phyloP scores from a whole-genome alignment of 2,888 invertebrate genomes.

The Ennomos quercinarius region DNA sequence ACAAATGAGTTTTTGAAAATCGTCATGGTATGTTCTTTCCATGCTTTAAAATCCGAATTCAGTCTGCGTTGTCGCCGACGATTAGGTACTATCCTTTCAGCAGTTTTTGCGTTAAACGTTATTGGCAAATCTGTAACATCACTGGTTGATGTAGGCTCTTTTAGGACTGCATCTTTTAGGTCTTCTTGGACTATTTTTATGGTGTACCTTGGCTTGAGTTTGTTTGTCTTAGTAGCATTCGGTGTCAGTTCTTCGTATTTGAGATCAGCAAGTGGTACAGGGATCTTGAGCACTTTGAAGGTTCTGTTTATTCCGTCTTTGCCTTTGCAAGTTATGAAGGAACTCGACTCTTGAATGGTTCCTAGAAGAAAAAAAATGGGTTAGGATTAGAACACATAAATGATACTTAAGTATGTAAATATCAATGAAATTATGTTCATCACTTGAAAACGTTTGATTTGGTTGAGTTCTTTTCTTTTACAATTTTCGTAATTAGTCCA shows the following conservation, averaged over 20 bases:
- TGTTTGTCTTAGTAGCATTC: slow-evolving; percentile 13
- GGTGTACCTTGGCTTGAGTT: slow-evolving; percentile 18
- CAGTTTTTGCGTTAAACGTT: slow-evolving; percentile 54
- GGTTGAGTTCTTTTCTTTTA: no score
- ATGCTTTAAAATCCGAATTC: slow-evolving; percentile 41
- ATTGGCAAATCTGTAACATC: slow-evolving; percentile 44
- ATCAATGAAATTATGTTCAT: no score
- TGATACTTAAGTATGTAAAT: no score
- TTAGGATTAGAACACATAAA: slow-evolving; percentile 6
- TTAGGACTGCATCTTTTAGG: slow-evolving; percentile 43
- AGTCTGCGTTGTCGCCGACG: slow-evolving; percentile 35
- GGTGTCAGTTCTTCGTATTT: slow-evolving; percentile 46
- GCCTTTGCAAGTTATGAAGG: slow-evolving; percentile 60
- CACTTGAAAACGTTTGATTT: no score
- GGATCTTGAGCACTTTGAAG: slow-evolving; percentile 59
- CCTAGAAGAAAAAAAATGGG: slow-evolving; percentile 64
- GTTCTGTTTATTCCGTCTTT: slow-evolving; percentile 60
- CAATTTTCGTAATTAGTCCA: no score
- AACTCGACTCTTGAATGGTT: slow-evolving; percentile 59
- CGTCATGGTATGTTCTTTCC: slow-evolving; percentile 63
- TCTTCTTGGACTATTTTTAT: slow-evolving; percentile 16
- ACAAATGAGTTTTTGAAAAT: slow-evolving; percentile 66
- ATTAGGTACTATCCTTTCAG: slow-evolving; percentile 39
- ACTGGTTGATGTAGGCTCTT: slow-evolving; percentile 60
- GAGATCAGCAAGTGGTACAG: slow-evolving; percentile 58